Evolutionary conservation across 2,888 invertebrate species (phyloP), one percentile per base, ranked within the genome.

Genomic region (Drosophila peninsularis): DNA sequence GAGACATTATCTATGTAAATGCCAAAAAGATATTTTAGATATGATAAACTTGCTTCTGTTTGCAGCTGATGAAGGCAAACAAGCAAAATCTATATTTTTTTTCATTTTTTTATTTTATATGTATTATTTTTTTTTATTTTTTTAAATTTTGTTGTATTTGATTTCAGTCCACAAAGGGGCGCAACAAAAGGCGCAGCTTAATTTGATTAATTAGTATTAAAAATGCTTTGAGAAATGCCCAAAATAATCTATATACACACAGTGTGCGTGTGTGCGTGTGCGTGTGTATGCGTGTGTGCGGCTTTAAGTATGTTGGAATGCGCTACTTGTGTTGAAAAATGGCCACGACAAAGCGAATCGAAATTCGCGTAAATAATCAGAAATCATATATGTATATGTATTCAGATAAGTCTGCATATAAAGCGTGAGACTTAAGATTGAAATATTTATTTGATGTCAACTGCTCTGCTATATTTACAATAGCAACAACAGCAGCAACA

Each of bases 321-420:
- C 78, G 88, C 88, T 89, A 83, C 83, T 83, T 73, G 89, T 83
- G 66, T 83, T 82, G 87, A 82, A 82, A 86, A 82, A 88, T 83
- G 84, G 71, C 55, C 73, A 60, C 58, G 60, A 77, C 80, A 71
- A 77, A 50, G 62, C 36, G 50, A 70, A 55, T 45, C 52, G 52
- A 82, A 72, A 82, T 53, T 60, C 60, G 60, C 60, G 58, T 63
- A 64, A 80, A 60, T 64, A 76, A 79, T 69, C 62, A 60, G 50
- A 75, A 37, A 55, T 42, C 19, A 62, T 49, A 39, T 41, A 13
- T 6, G 13, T 13, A 62, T 47, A 21, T 42, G 3, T 14, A 61
- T 54, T 34, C 50, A 47, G 42, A 61, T 57, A 61, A 65, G 64
- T 71, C 60, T 66, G 67, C 60, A 63, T 80, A 73, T 82, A 73